These are phyloP conservation scores for Coranthus polyacanthus DNA, from an alignment of 2,797 vertebrate genomes.

Conservation along the genomic window DNA sequence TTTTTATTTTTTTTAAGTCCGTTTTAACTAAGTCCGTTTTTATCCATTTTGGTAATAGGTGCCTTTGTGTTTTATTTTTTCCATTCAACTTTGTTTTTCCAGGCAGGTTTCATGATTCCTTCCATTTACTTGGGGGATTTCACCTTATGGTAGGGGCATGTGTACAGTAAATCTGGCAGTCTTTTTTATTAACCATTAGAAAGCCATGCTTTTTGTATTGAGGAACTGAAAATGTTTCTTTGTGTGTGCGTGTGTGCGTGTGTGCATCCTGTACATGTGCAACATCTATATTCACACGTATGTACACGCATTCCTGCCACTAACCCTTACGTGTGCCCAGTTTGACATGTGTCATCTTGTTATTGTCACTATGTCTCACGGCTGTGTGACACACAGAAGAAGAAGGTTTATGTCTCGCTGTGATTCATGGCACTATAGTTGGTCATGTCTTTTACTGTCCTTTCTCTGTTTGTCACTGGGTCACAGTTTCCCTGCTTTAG, in stretches of 20 bases:
- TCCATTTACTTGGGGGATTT: too few relatives aligned
- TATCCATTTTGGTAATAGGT: background rate
- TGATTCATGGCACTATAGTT: slow-evolving; percentile 49
- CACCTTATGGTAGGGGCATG: background rate
- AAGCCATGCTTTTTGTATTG: slow-evolving; percentile 19
- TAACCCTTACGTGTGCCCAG: background rate
- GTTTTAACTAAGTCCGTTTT: too few relatives aligned
- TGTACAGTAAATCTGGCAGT: background rate
- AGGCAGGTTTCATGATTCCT: background rate
- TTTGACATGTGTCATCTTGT: slow-evolving; percentile 11
- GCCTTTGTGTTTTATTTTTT: background rate
- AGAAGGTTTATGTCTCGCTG: slow-evolving; percentile 21
- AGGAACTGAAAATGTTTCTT: slow-evolving; percentile 52
- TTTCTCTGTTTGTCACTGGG: slow-evolving; percentile 50
- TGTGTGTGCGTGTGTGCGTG: slow-evolving; percentile 1
- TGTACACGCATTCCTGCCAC: background rate
- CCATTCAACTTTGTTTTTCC: background rate
- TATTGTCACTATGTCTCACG: background rate
- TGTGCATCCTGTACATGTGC: background rate
- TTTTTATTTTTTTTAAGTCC: background rate
- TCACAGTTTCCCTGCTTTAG: slow-evolving; percentile 43
- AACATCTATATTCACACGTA: background rate
- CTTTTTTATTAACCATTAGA: slow-evolving; percentile 23
- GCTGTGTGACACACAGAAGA: slow-evolving; percentile 8
- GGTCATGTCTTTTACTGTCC: slow-evolving; percentile 45